Base-by-base conservation (phyloP, 1,140 invertebrate species). In the Microplitis demolitor region DNA sequence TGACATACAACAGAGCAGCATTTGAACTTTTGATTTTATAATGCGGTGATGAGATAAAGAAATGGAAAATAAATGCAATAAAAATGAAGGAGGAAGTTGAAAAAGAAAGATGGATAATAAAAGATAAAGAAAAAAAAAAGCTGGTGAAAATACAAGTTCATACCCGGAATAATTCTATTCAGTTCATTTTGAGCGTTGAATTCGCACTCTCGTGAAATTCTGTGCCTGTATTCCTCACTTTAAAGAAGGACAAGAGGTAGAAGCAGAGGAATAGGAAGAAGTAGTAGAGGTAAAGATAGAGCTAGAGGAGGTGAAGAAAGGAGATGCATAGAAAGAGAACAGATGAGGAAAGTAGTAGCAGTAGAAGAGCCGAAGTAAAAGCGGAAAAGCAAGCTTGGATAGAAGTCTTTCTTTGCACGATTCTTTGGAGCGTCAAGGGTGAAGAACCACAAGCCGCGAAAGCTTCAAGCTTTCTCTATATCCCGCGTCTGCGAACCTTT, bases 121-220 rank as follows among this genome's bases (percentile, higher is more conserved):
- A 45, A 45, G 39, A 33, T 35, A 33, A 33, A 13, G 24, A 24
- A 35, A 33, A 61, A 33, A 61, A 61, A 61, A 61, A 33, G 60
- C 8, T 24, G 60, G 16, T 61, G 60, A 61, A 61, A 61, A 61
- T 61, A 61, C 60, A 24, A 61, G 60, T 61, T 33, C 33, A 61
- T 61, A 61, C 60, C 60, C 60, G 60, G 60, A 61, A 61, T 61
- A 61, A 61, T 61, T 61, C 60, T 61, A 61, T 61, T 61, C 60
- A 61, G 6, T 61, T 61, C 60, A 61, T 61, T 61, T 35, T 33
- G 60, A 61, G 60, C 60, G 60, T 61, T 61, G 60, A 33, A 61
- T 61, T 61, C 9, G 16, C 60, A 33, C 60, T 45, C 39, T 58
- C 54, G 16, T 61, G 60, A 61, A 61, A 61, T 61, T 61, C 60